Conservation (phyloP, 2,888 invertebrate species). For the Diadromus collaris region DNA sequence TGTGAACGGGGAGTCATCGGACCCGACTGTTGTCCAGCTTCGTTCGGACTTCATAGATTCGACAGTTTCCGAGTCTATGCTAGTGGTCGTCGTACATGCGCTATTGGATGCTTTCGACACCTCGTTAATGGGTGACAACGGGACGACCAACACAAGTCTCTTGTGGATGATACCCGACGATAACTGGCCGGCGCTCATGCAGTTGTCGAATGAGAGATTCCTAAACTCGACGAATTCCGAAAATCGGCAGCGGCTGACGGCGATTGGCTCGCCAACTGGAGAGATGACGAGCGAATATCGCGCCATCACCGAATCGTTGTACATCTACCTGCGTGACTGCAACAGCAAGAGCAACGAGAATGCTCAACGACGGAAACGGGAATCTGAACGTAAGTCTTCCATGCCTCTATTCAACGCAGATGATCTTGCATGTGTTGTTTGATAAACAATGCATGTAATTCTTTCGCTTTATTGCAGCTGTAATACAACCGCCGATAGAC, state of each 20-base stretch:
- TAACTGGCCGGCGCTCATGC: slow-evolving; percentile 1
- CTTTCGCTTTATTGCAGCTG: not conserved
- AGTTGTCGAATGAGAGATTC: slow-evolving; percentile 1
- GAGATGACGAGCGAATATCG: slow-evolving; percentile 22
- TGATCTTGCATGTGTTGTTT: too few species aligned
- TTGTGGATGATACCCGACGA: slow-evolving; percentile 5
- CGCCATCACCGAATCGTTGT: not conserved
- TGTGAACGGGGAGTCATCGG: slow-evolving; percentile 5
- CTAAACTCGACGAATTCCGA: not conserved
- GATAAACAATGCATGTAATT: too few species aligned
- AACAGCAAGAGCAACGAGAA: not conserved
- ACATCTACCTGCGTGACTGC: not conserved
- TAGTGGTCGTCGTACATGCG: too few species aligned
- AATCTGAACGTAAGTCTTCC: not conserved
- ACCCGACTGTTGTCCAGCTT: not conserved
- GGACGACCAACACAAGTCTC: not conserved
- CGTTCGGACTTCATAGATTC: not conserved
- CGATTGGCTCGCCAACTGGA: not conserved
- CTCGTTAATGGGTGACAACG: not conserved
- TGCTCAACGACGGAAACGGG: not conserved
- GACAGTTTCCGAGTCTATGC: too few species aligned
- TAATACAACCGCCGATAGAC: not conserved
- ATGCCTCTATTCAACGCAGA: too few species aligned
- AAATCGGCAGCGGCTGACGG: slow-evolving; percentile 14
- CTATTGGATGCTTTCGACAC: too few species aligned